phyloP scores from a whole-genome alignment of 2,797 vertebrate genomes.

The Nasua narica region DNA sequence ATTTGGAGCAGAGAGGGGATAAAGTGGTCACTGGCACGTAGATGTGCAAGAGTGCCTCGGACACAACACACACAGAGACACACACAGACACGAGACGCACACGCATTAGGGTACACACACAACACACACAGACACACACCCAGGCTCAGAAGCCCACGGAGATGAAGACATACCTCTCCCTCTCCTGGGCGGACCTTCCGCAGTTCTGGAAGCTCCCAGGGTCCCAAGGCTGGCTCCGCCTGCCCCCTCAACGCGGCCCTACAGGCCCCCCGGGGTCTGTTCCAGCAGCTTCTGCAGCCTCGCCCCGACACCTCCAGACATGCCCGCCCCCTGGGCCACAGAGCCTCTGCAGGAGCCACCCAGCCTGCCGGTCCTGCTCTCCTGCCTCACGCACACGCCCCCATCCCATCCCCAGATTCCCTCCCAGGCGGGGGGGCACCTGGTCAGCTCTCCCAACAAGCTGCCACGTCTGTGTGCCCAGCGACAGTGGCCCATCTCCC shows the following conservation, averaged over 20 bases:
- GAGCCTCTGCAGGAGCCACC: not conserved
- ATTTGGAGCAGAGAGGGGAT: not conserved
- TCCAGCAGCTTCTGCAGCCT: not conserved
- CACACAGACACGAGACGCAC: not conserved
- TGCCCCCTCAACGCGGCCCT: rapidly evolving
- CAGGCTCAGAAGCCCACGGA: not conserved
- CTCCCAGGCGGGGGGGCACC: not conserved
- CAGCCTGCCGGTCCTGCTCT: rapidly evolving
- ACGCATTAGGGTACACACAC: rapidly evolving
- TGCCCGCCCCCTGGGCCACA: not conserved
- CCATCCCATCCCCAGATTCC: not conserved
- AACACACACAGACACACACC: not conserved
- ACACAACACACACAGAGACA: not conserved
- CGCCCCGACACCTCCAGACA: not conserved
- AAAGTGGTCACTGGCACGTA: rapidly evolving
- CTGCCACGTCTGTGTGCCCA: not conserved
- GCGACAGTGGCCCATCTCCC: not conserved
- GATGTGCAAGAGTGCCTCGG: rapidly evolving
- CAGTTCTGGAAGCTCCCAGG: not conserved
- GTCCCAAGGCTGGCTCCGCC: not conserved
- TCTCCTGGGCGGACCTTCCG: not conserved
- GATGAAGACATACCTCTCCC: not conserved
- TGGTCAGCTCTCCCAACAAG: not conserved
- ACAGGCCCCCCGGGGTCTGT: not conserved
- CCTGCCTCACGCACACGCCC: rapidly evolving